These are phyloP conservation scores for Solea solea DNA, from an alignment of 2,113 vertebrate genomes.

Conservation along the genomic window DNA sequence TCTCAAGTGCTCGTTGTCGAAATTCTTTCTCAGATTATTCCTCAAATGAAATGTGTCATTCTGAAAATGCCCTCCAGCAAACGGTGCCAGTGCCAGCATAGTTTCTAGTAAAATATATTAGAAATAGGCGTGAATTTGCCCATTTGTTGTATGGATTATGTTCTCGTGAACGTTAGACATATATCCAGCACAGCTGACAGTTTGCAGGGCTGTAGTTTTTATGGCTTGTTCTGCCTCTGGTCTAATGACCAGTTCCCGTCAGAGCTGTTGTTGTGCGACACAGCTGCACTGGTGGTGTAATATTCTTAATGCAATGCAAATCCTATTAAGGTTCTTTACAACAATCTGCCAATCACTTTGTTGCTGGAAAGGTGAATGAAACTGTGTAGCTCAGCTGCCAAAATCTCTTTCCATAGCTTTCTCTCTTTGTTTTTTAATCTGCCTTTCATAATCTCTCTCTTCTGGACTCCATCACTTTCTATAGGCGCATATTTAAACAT, in stretches of 20 bases:
- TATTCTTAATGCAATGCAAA: slow-evolving; percentile 65
- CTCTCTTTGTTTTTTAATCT: slow-evolving; percentile 43
- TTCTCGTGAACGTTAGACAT: slow-evolving; percentile 34
- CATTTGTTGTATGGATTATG: slow-evolving; percentile 34
- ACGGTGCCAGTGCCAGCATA: slow-evolving; percentile 5
- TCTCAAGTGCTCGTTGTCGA: not conserved
- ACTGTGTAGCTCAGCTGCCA: not conserved
- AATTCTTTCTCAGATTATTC: slow-evolving; percentile 7
- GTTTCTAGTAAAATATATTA: slow-evolving; percentile 21
- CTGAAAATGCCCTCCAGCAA: slow-evolving; percentile 8
- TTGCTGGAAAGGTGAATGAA: slow-evolving; percentile 31
- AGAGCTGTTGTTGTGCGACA: slow-evolving; percentile 26
- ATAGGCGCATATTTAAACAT: slow-evolving; percentile 11
- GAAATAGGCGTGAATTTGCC: slow-evolving; percentile 3
- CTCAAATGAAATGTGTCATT: slow-evolving; percentile 12
- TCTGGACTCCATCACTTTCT: not conserved
- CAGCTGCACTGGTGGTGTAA: slow-evolving; percentile 37
- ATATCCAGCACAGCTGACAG: slow-evolving; percentile 17
- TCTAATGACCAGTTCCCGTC: slow-evolving; percentile 30
- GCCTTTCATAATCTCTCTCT: slow-evolving; percentile 15
- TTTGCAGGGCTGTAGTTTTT: slow-evolving; percentile 27
- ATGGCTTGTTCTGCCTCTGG: slow-evolving; percentile 22
- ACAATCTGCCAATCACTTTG: slow-evolving; percentile 44
- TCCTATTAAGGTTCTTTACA: slow-evolving; percentile 40
- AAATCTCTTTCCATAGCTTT: slow-evolving; percentile 32